These are phyloP conservation scores for Lates calcarifer DNA, from an alignment of 2,113 vertebrate species.

Conservation along the genomic window DNA sequence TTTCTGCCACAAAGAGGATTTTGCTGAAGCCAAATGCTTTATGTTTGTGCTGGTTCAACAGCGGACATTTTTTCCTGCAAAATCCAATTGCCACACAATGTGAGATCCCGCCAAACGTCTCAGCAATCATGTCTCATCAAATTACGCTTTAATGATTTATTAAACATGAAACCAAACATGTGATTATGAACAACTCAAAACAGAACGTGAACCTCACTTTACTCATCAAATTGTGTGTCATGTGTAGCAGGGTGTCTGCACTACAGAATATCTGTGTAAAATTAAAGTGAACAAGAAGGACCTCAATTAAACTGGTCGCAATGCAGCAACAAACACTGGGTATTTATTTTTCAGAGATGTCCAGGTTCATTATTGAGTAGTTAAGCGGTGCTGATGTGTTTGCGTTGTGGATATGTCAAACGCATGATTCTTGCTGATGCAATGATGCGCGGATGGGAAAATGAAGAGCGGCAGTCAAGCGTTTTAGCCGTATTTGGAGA, in stretches of 20 bases:
- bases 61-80: not conserved
- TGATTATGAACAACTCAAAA: not conserved
- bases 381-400: not conserved
- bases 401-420: not conserved
- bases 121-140: constrained; percentile 6
- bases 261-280: too few relatives aligned
- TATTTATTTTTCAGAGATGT: not conserved
- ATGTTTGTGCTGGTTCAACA: not conserved
- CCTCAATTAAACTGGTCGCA: too few relatives aligned
- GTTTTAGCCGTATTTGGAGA: constrained; percentile 8
- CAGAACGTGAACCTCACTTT: not conserved
- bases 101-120: not conserved
- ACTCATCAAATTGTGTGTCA: not conserved
- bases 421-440: not conserved
- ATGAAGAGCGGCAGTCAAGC: not conserved
- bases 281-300: too few relatives aligned
- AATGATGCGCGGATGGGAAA: not conserved
- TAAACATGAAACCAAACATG: not conserved
- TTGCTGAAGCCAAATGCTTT: constrained; percentile 17
- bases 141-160: not conserved
- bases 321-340: not conserved
- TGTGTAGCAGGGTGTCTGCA: not conserved
- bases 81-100: not conserved
- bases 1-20: constrained; percentile 5
- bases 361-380: not conserved